Percentiles rank a stretch among this genome's conserved stretches.
Conservation (phyloP, 2,888 invertebrate genomes). For the Limnephilus marmoratus region DNA sequence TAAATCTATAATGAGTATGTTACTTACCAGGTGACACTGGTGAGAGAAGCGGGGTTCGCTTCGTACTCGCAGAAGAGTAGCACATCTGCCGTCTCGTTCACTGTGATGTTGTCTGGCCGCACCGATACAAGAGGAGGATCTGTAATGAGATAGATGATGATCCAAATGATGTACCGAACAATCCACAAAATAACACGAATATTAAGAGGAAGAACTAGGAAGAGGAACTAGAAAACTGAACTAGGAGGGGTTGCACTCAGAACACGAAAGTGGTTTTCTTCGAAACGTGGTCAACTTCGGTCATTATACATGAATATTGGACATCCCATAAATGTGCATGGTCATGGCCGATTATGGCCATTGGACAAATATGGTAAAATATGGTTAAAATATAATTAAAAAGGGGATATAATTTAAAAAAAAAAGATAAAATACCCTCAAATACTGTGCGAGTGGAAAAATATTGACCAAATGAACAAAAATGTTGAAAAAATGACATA, state of each 20-base stretch:
- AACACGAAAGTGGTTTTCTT: background rate
- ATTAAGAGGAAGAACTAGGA: no score
- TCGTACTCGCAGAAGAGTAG: slow-evolving; percentile 89
- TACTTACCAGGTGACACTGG: slow-evolving; percentile 86
- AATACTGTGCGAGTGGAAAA: no score
- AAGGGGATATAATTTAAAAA: no score
- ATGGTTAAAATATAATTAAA: no score
- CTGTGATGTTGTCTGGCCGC: slow-evolving; percentile 83
- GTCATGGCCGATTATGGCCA: no score
- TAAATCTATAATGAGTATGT: background rate
- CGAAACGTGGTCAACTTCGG: no score
- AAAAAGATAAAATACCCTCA: no score
- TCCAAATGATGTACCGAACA: background rate
- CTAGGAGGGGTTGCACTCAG: background rate
- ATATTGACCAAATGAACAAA: no score
- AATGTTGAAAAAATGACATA: no score
- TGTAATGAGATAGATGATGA: slow-evolving; percentile 71
- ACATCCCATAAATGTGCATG: no score
- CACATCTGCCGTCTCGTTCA: slow-evolving; percentile 86
- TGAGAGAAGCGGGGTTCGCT: slow-evolving; percentile 90
- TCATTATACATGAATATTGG: no score
- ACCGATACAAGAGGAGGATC: slow-evolving; percentile 88
- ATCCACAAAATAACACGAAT: background rate
- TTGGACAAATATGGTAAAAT: no score
- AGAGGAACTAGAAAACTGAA: background rate